A percentile compares a stretch with the other conserved stretches of the same genome.
Evolutionary conservation across 2,888 invertebrate species (phyloP).

Genomic region (Macrophya annulata): DNA sequence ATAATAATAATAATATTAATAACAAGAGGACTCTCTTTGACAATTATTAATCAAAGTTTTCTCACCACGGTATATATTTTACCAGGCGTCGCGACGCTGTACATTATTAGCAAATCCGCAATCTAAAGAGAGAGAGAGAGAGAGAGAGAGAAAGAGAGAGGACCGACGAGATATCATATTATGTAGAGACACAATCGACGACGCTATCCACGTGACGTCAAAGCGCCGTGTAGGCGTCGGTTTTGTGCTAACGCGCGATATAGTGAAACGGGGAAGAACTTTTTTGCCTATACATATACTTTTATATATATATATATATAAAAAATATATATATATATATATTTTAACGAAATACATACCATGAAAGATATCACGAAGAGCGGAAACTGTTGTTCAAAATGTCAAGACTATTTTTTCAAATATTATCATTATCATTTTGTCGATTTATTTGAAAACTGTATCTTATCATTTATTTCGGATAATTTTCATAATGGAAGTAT

Average conservation of each 20-base stretch:
- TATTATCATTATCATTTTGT: not conserved
- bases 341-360: not conserved
- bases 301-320: too few species aligned
- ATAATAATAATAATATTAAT: not conserved
- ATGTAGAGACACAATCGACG: constrained; percentile 26
- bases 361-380: not conserved
- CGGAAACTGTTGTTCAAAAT: not conserved
- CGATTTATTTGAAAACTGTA: not conserved
- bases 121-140: not conserved
- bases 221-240: constrained; percentile 44
- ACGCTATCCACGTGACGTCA: constrained; percentile 34
- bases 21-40: not conserved
- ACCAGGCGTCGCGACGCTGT: not conserved
- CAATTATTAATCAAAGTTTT: constrained; percentile 24
- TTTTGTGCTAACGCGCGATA: constrained; percentile 10
- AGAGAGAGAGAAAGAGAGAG: too few species aligned
- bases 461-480: too few species aligned
- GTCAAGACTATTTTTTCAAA: not conserved
- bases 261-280: not conserved
- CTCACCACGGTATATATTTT: not conserved
- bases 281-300: constrained; percentile 27
- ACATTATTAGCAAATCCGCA: not conserved
- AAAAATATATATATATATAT: too few species aligned
- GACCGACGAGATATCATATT: not conserved
- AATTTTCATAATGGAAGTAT: too few species aligned